A percentile compares a stretch with the other conserved stretches of the same genome.
phyloP scores from a whole-genome alignment of 2,888 invertebrate species.

The Rhagium mordax region DNA sequence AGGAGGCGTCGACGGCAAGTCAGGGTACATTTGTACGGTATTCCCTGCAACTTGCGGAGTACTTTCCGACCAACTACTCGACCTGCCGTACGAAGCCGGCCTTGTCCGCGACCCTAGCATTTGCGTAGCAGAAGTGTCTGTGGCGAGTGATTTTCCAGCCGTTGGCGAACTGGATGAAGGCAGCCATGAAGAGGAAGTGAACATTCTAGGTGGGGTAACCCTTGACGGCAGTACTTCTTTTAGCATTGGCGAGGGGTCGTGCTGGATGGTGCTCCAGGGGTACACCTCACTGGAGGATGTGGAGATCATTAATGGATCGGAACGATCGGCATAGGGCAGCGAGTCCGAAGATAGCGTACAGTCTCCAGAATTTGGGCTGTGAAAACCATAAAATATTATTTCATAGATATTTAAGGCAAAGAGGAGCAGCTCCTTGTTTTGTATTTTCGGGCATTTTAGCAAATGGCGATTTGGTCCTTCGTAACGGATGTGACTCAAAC shows the following conservation, averaged over 20 bases:
- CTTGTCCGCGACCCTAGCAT: slow-evolving; percentile 65
- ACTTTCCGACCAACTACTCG: slow-evolving; percentile 70
- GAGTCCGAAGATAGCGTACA: slow-evolving; percentile 64
- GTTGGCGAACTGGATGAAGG: slow-evolving; percentile 32
- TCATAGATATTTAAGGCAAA: too few species aligned
- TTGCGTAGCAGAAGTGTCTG: slow-evolving; percentile 49
- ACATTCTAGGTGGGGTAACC: slow-evolving; percentile 54
- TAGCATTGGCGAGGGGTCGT: slow-evolving; percentile 50
- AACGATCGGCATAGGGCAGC: slow-evolving; percentile 51
- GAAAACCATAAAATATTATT: slow-evolving; percentile 43
- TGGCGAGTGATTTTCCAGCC: slow-evolving; percentile 25
- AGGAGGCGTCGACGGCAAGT: slow-evolving; percentile 54
- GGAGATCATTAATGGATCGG: slow-evolving; percentile 60
- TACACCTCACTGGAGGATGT: slow-evolving; percentile 65
- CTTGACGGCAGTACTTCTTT: slow-evolving; percentile 57
- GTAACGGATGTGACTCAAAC: too few species aligned
- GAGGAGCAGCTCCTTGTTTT: too few species aligned
- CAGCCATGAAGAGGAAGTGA: slow-evolving; percentile 50
- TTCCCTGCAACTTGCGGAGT: slow-evolving; percentile 48
- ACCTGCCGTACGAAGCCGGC: slow-evolving; percentile 71
- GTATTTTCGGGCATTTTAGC: too few species aligned
- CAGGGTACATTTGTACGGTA: slow-evolving; percentile 57
- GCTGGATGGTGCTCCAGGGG: slow-evolving; percentile 64
- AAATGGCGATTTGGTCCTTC: too few species aligned
- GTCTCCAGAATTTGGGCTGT: slow-evolving; percentile 72